These are phyloP conservation scores for Tautogolabrus adspersus DNA, from an alignment of 2,113 vertebrate species.

Conservation along the genomic window DNA sequence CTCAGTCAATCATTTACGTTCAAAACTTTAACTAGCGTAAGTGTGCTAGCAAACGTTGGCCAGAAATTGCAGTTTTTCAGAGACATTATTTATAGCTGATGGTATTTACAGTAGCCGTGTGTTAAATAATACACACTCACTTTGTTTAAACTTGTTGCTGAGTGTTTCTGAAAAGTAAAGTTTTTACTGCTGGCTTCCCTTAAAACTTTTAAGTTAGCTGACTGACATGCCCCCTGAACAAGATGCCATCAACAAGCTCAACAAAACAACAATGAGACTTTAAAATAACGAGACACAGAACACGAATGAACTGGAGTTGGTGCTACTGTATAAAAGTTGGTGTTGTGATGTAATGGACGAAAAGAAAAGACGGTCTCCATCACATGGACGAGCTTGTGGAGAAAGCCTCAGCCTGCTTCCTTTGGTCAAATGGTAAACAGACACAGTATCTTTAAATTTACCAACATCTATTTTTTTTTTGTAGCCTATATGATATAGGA, in stretches of 20 bases:
- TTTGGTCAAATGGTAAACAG: conserved; percentile 42
- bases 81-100: not conserved
- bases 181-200: no score
- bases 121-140: accelerated
- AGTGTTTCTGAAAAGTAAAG: no score
- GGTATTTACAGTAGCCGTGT: not conserved
- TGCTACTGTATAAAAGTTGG: not conserved
- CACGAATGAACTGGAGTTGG: not conserved
- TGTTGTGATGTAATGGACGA: conserved; percentile 49
- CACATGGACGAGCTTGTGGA: conserved; percentile 5
- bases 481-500: no score
- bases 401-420: not conserved
- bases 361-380: not conserved
- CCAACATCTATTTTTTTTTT: not conserved
- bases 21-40: not conserved
- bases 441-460: not conserved
- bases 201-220: not conserved
- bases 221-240: not conserved
- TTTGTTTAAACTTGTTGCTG: not conserved
- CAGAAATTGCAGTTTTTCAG: not conserved
- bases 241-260: not conserved
- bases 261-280: not conserved
- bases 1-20: not conserved
- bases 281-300: no score
- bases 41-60: conserved; percentile 2